Percentiles rank a stretch among this genome's conserved stretches.
Conservation (phyloP, 2,797 vertebrate genomes). For the Lepilemur septentrionalis region DNA sequence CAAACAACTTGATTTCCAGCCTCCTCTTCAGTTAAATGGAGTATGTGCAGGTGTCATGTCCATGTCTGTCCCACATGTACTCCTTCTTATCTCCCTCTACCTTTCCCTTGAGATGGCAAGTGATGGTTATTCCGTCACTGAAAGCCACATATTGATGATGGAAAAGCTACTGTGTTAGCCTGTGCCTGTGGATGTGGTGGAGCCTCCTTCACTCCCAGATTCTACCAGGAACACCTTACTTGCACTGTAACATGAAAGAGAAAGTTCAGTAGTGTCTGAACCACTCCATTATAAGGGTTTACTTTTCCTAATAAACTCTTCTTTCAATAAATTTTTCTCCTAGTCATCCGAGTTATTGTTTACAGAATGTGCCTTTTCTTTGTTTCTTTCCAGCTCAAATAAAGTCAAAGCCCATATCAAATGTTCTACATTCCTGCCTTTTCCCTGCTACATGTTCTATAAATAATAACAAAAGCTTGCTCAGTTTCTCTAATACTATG, state of each 20-base stretch:
- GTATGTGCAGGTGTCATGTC: accelerated
- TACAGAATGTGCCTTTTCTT: not conserved
- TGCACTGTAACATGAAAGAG: not conserved
- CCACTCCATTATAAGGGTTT: not conserved
- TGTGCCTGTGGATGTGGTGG: not conserved
- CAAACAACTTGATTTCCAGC: not conserved
- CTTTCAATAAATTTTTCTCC: not conserved
- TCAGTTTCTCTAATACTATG: not conserved
- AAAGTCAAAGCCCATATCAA: not conserved
- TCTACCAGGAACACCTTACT: not conserved
- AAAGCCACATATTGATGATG: not conserved
- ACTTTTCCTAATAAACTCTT: not conserved
- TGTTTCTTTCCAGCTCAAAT: not conserved
- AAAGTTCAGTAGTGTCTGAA: not conserved
- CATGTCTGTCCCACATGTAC: not conserved
- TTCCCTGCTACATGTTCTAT: not conserved
- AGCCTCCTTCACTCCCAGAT: not conserved
- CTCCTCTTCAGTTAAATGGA: not conserved
- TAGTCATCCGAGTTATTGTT: not conserved
- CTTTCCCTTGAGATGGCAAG: not conserved
- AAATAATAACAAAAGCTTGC: not conserved
- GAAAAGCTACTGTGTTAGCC: not conserved
- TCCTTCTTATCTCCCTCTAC: not conserved
- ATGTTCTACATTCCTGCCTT: not conserved
- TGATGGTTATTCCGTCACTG: not conserved